Evolutionary conservation across 2,797 vertebrate genomes (phyloP).

Genomic region (Phalanger gymnotis): DNA sequence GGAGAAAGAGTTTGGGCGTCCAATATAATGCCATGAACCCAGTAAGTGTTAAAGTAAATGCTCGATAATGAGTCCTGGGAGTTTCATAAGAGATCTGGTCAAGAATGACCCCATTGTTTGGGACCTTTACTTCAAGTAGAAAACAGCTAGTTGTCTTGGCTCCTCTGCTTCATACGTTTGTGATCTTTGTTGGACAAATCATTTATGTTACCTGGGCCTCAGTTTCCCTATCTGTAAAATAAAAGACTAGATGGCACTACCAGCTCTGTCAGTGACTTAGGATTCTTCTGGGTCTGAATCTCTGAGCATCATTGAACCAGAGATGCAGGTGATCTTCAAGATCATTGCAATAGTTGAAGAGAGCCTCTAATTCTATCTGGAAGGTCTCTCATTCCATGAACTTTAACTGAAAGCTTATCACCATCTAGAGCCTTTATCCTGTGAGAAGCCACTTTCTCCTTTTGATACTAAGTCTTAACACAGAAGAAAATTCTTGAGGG

Average conservation of each 20-base stretch:
- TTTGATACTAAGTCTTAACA: not conserved
- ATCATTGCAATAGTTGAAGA: constrained; percentile 1
- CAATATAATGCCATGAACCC: not conserved
- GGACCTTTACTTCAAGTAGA: constrained; percentile 5
- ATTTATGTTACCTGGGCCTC: not conserved
- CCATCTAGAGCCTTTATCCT: constrained; percentile 33
- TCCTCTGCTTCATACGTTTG: too few species aligned
- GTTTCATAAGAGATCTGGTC: constrained; percentile 29
- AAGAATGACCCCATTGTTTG: constrained; percentile 13
- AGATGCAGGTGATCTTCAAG: not conserved
- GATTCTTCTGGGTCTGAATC: not conserved
- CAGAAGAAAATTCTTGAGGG: not conserved
- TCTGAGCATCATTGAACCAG: not conserved
- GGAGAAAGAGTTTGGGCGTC: not conserved
- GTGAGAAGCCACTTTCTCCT: constrained; percentile 3
- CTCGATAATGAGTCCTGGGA: not conserved
- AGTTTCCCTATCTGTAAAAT: not conserved
- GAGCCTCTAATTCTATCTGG: constrained; percentile 3
- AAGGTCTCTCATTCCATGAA: constrained; percentile 39
- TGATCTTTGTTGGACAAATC: not conserved
- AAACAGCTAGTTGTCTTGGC: not conserved
- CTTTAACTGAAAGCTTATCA: constrained; percentile 57
- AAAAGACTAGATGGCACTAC: not conserved
- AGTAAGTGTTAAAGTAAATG: too few species aligned
- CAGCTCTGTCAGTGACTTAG: too few species aligned